Conservation (phyloP, 1,140 invertebrate species). For the Halyomorpha halys region DNA sequence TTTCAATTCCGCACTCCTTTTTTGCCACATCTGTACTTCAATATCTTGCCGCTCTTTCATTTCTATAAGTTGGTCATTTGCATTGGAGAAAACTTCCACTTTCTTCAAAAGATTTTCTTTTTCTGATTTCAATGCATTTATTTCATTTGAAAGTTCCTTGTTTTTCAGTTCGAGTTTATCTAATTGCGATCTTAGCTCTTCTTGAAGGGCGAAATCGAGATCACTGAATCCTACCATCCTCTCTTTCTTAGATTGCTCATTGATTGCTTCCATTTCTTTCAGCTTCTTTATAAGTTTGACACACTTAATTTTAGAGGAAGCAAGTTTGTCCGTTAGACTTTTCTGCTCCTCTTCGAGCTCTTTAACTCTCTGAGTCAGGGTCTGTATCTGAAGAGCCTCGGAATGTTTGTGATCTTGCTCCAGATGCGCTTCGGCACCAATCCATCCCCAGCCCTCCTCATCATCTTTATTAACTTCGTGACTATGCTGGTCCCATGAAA, state of each 20-base stretch:
- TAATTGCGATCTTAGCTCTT: constrained; percentile 59
- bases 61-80: constrained; percentile 65
- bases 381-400: constrained; percentile 23
- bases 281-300: constrained; percentile 61
- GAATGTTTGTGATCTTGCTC: constrained; percentile 35
- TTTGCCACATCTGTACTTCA: constrained; percentile 54
- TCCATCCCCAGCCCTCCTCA: constrained; percentile 48
- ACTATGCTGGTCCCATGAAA: constrained; percentile 31
- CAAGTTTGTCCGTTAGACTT: constrained; percentile 40
- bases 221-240: constrained; percentile 45
- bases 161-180: constrained; percentile 51
- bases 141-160: constrained; percentile 44
- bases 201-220: constrained; percentile 60
- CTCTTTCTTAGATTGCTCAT: constrained; percentile 45
- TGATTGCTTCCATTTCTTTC: constrained; percentile 61
- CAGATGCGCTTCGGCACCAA: constrained; percentile 40
- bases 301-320: constrained; percentile 49
- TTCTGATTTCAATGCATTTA: constrained; percentile 49
- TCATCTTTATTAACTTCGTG: constrained; percentile 32
- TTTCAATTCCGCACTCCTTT: constrained; percentile 49
- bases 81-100: constrained; percentile 59
- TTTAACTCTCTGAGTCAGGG: constrained; percentile 40
- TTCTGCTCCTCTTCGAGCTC: constrained; percentile 42
- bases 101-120: constrained; percentile 54
- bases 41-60: constrained; percentile 68